phyloP scores from a whole-genome alignment of 2,113 vertebrate genomes.

The Cynoglossus semilaevis region DNA sequence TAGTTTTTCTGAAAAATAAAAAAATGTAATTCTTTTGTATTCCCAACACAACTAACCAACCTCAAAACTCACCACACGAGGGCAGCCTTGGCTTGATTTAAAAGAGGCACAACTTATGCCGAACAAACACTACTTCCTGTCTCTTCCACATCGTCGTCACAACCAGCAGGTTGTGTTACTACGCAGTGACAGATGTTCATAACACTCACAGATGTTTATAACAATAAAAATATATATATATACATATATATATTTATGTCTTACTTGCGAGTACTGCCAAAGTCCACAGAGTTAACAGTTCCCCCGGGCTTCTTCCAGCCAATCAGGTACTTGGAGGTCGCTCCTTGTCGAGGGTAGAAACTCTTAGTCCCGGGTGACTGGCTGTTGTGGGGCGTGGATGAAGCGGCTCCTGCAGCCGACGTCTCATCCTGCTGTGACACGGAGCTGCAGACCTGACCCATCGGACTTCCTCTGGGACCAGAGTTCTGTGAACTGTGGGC shows the following conservation, averaged over 20 bases:
- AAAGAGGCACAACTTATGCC: neutral
- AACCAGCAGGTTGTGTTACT: neutral
- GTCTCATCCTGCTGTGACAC: constrained; percentile 87
- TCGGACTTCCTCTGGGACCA: constrained; percentile 79
- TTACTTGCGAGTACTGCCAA: constrained; percentile 98
- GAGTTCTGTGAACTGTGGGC: constrained; percentile 76
- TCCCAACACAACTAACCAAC: neutral
- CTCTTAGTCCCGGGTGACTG: constrained; percentile 88
- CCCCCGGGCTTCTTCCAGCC: constrained; percentile 98
- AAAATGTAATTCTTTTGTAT: constrained; percentile 5
- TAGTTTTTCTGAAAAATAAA: neutral
- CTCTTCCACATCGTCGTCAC: constrained; percentile 13
- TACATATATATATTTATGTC: constrained; percentile 44
- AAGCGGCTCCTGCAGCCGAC: constrained; percentile 67
- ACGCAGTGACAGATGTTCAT: constrained; percentile 8
- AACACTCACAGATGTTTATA: constrained; percentile 9
- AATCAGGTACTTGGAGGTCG: constrained; percentile 97
- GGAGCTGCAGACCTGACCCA: constrained; percentile 57
- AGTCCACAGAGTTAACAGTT: constrained; percentile 97
- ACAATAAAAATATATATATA: neutral
- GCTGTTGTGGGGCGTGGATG: constrained; percentile 82
- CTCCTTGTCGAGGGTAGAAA: constrained; percentile 97
- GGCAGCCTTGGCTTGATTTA: constrained; percentile 38
- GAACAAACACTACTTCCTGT: neutral
- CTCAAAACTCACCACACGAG: constrained; percentile 46